Base-by-base conservation (phyloP, 2,113 vertebrate genomes). In the Platycercus adscitus region DNA sequence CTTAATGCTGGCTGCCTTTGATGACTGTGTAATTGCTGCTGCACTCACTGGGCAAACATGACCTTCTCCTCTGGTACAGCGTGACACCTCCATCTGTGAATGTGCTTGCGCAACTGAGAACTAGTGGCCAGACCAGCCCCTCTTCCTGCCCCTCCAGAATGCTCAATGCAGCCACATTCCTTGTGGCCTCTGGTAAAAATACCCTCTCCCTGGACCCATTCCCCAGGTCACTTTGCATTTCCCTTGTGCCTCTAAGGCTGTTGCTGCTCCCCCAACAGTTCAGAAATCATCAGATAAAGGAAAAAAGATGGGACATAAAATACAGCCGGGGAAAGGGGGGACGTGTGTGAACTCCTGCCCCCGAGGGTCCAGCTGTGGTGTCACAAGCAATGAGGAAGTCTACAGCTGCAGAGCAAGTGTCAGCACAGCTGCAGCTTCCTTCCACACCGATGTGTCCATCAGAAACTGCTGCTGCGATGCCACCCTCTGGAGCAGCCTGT, bases 401-500 rank as follows among this genome's bases (percentile, higher is more conserved):
- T 11, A 52, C 37, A 46, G 41, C 10, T 47, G 7, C 29, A 37
- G 31, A 53, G 28, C 53, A 53, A 11, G 26, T 0, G 28, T 11
- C 73, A 58, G 70, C 73, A 44, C 39, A 20, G 4, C 41, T 31
- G 58, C 8, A 77, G 41, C 39, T 25, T 66, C 53, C 43, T 28
- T 70, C 46, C 43, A 21, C 33, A 25, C 0, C 1, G 19, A 41
- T 18, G 50, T 33, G 20, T 21, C 24, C 44, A 71, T 49, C n/a
- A 53, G 52, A 68, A 89, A 28, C 15, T 28, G 6, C 69, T 12
- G 19, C 37, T 58, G 73, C 73, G 47, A 50, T 89, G 81, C 89
- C 89, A 81, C 89, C 87, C 81, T 50, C 93, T 75, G 86, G 86
- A 88, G 72, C 64, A 14, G 39, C 13, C 79, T 39, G 60, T 39